Conservation (phyloP, 2,888 invertebrate species). For the Eumerus sabulonum region DNA sequence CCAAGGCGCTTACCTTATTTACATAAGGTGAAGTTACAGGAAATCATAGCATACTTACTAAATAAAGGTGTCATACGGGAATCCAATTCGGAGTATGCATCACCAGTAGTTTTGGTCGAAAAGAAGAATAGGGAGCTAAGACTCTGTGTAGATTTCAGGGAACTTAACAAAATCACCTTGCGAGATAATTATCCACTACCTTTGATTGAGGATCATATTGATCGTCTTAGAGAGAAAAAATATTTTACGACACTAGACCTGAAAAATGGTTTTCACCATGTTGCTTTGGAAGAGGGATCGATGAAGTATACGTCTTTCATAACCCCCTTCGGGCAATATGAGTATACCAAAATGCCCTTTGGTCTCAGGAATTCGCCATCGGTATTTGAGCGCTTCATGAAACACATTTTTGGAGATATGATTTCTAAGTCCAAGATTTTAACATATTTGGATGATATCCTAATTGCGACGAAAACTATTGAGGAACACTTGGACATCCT, state of each 20-base stretch:
- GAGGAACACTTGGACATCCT: too few relatives aligned
- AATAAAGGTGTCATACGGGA: conserved; percentile 23
- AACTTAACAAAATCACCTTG: conserved; percentile 45
- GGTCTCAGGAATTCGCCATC: conserved; percentile 53
- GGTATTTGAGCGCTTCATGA: conserved; percentile 68
- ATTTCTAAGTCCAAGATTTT: conserved; percentile 57
- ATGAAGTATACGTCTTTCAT: conserved; percentile 43
- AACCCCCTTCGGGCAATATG: conserved; percentile 24
- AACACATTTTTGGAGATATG: conserved; percentile 57
- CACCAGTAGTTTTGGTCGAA: conserved; percentile 57
- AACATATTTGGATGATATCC: too few relatives aligned
- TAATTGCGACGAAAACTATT: too few relatives aligned
- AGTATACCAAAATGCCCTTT: conserved; percentile 30
- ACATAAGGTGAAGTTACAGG: conserved; percentile 43
- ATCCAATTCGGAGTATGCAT: conserved; percentile 50
- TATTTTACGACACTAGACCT: conserved; percentile 68
- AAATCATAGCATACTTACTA: conserved; percentile 33
- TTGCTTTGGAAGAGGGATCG: conserved; percentile 27
- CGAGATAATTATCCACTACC: conserved; percentile 59
- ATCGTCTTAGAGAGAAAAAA: conserved; percentile 54
- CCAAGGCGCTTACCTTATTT: conserved; percentile 34
- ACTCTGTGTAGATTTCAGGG: conserved; percentile 54
- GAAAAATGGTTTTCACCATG: conserved; percentile 69
- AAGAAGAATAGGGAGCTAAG: conserved; percentile 56
- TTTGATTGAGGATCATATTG: conserved; percentile 58